Evolutionary conservation across 1,140 invertebrate genomes (phyloP).

Genomic region (Trissolcus basalis): DNA sequence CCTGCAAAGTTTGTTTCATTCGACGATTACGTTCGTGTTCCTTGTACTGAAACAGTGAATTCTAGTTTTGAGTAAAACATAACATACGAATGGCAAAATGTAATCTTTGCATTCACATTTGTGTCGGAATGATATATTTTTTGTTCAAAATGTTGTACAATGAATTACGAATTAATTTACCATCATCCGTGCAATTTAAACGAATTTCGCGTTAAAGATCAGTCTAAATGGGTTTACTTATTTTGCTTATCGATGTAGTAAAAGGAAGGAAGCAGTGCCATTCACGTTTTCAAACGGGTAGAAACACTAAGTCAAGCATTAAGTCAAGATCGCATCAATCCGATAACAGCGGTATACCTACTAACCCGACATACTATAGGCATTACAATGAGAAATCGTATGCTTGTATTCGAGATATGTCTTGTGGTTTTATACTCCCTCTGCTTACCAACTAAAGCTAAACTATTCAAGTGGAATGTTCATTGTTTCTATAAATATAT

Average conservation of each 20-base stretch:
- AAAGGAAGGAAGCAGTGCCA: constrained; percentile 50
- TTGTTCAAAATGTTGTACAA: too few relatives aligned
- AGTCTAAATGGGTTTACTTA: constrained; percentile 37
- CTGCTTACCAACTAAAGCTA: constrained; percentile 14
- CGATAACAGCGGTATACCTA: constrained; percentile 44
- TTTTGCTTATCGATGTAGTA: constrained; percentile 50
- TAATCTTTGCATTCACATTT: too few relatives aligned
- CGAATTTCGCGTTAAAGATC: constrained; percentile 24
- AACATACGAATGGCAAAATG: too few relatives aligned
- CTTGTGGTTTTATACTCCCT: constrained; percentile 24
- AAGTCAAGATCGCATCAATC: constrained; percentile 55
- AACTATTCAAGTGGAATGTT: constrained; percentile 43
- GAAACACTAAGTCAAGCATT: constrained; percentile 50
- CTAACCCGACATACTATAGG: constrained; percentile 37
- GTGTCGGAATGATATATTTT: too few relatives aligned
- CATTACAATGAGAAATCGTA: constrained; percentile 44
- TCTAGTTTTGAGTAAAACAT: too few relatives aligned
- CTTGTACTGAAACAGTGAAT: too few relatives aligned
- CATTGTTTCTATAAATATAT: constrained; percentile 31
- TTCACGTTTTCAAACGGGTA: constrained; percentile 46
- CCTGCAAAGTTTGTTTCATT: too few relatives aligned
- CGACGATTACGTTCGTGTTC: too few relatives aligned
- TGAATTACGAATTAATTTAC: constrained; percentile 9
- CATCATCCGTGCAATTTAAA: constrained; percentile 12
- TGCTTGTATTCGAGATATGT: constrained; percentile 34